Evolutionary conservation across 2,797 vertebrate species (phyloP), one percentile per base, ranked within the genome.

Genomic region (Lepus oiostolus): DNA sequence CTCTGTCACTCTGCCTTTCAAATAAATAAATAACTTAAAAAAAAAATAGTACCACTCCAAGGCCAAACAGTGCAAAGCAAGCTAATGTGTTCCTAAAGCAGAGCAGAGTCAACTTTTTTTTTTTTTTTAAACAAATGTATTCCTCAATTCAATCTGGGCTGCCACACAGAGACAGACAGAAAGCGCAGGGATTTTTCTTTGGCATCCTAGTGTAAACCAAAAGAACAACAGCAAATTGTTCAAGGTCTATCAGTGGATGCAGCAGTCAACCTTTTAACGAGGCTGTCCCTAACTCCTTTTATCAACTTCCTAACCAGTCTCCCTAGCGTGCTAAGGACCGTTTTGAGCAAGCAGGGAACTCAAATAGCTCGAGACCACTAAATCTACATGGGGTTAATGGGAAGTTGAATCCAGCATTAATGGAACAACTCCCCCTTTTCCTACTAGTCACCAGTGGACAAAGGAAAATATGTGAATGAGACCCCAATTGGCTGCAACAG

Each of bases 51-150:
- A 47, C 42, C 42, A 86, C 68, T 63, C 67, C 60, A 88, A 93
- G 68, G 50, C 75, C 91, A 96, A 87, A 87, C 71, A 82, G 30
- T 71, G 22, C 60, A 94, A 0, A 50, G 71, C 60, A 87, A 95
- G 54, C 52, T 35, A 52, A 17, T 21, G 47, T 30, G 26, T 28
- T 54, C 60, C 42, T 28, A 87, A 86, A 86, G 68, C 65, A 95
- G 42, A 47, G 42, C 65, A 95, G 42, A 47, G 42, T 47, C 42
- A 47, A 47, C 42, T 47, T 47, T 47, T 8, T 42, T 35, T 35
- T 35, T 42, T 42, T 47, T 42, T 42, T 42, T 8, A 42, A 47
- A 47, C 42, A 47, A 47, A 47, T 47, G 42, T 47, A 47, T 47
- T 47, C 42, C 42, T 8, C 42, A 47, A 47, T 47, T 47, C 42